phyloP scores from a whole-genome alignment of 2,888 invertebrate genomes.

The Resseliella maxima region DNA sequence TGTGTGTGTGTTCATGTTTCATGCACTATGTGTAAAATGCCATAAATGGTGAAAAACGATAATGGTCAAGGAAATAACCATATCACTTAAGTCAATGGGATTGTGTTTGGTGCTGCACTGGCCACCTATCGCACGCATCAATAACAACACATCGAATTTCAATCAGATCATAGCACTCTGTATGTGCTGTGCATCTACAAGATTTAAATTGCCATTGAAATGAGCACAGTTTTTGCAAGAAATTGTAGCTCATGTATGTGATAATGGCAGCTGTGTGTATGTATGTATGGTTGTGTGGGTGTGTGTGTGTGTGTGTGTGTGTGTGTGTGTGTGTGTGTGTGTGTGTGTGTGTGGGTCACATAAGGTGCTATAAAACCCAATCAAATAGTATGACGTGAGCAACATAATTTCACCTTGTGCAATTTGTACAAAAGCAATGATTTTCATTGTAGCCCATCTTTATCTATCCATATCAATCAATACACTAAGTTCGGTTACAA shows the following conservation, averaged over 20 bases:
- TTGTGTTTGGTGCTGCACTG: not conserved
- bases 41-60: conserved; percentile 47
- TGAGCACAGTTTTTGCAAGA: not conserved
- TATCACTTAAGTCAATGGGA: conserved; percentile 51
- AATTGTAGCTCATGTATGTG: no score
- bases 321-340: not conserved
- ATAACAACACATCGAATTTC: conserved; percentile 29
- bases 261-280: no score
- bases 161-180: conserved; percentile 16
- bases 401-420: not conserved
- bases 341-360: no score
- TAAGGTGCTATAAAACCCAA: not conserved
- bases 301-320: not conserved
- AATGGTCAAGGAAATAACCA: conserved; percentile 51
- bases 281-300: no score
- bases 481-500: not conserved
- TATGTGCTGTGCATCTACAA: not conserved
- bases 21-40: not conserved
- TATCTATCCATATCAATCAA: conserved; percentile 17
- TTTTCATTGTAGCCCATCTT: not conserved
- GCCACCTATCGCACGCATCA: not conserved
- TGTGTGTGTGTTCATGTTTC: not conserved
- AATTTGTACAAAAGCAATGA: not conserved
- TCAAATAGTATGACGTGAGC: not conserved
- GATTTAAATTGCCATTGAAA: not conserved